phyloP scores from a whole-genome alignment of 2,113 vertebrate species.

The Ellobius talpinus region DNA sequence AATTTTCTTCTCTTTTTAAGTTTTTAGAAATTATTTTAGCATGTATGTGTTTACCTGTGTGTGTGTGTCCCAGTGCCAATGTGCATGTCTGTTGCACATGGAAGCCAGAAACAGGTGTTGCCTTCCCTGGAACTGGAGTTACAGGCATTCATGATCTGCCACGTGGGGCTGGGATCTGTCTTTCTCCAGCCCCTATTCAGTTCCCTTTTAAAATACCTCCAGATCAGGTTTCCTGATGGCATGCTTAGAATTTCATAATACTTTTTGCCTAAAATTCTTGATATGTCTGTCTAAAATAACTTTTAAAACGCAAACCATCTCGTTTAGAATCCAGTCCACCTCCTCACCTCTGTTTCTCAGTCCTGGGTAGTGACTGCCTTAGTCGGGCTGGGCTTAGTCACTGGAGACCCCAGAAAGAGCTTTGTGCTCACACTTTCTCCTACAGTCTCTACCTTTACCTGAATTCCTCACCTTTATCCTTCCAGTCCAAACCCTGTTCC shows the following conservation, averaged over 20 bases:
- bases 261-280: not conserved
- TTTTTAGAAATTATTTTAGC: not conserved
- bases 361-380: not conserved
- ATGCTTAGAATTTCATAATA: not conserved
- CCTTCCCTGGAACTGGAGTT: not conserved
- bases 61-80: not conserved
- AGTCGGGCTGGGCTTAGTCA: not conserved
- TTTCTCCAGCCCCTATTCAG: not conserved
- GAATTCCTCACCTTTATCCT: not conserved
- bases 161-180: not conserved
- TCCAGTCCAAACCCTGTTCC: not conserved
- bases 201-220: not conserved
- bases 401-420: not conserved
- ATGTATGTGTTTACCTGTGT: not conserved
- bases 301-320: constrained; percentile 35
- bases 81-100: no score
- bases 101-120: no score
- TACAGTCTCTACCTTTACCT: not conserved
- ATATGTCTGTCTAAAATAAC: not conserved
- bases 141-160: not conserved
- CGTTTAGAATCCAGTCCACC: not conserved
- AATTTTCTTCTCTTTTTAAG: not conserved
- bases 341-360: not conserved
- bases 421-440: not conserved
- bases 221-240: constrained; percentile 20